Base-by-base conservation (phyloP, 2,113 vertebrate genomes). In the Lophotis ruficrista region DNA sequence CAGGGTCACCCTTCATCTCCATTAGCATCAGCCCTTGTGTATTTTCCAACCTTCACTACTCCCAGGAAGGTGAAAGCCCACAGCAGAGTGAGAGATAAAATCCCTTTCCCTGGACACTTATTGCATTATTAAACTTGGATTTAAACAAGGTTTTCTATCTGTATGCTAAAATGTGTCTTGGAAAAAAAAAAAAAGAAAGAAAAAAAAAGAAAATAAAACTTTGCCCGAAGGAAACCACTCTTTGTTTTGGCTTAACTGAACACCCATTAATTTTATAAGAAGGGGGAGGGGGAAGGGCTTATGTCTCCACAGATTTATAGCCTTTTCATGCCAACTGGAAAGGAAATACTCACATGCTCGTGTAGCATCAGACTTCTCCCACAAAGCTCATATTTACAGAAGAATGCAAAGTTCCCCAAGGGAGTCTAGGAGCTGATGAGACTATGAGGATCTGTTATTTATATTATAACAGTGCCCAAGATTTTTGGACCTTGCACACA, bases 241-340 rank as follows among this genome's bases (percentile, higher is more conserved):
- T 96, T 89, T 96, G 79, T 94, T 97, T 96, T 96, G 91, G 91
- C 82, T 95, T 88, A 95, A 83, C 64, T 73, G 94, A 96, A 95
- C 66, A 81, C 33, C 87, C 95, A 96, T 97, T 96, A 94, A 97
- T 96, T 97, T 95, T 95, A 94, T 90, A 94, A 84, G 91, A 94
- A 83, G 0, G 72, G 35, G 70, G 13, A 70, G 82, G 94, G 94
- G 89, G 87, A 95, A 95, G 89, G 94, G 84, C 60, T 95, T 37
- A 17, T 72, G 80, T 87, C 95, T 94, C 87, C 60, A 64, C 47
- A 95, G 95, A 96, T 97, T 96, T 96, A 97, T 87, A 94, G 92
- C 57, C 65, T 93, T 91, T 83, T 69, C 85, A 94, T 94, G 92
- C 91, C 95, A 96, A 93, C 87, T 90, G 93, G 83, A 87, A 95